Conservation (phyloP, 1,140 invertebrate genomes). For the Drosophila pandora region DNA sequence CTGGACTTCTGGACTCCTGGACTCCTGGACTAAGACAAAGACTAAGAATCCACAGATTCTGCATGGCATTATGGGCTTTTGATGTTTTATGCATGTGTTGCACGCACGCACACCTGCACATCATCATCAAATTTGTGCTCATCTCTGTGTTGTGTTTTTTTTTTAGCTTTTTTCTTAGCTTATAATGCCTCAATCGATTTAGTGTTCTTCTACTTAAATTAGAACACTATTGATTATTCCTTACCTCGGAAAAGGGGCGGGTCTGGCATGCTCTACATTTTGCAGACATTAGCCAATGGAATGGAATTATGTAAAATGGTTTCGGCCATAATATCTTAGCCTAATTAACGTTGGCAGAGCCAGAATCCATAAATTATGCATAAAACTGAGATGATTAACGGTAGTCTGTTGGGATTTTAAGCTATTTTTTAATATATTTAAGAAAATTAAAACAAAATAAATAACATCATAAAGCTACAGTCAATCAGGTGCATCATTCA, state of each 20-base stretch:
- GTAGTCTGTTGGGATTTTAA: no score
- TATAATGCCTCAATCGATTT: constrained; percentile 34
- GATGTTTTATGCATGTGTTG: constrained; percentile 71
- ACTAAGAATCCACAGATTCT: neutral
- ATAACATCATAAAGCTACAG: no score
- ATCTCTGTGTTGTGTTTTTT: neutral
- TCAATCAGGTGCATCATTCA: no score
- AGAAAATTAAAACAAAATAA: no score
- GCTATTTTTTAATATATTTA: no score
- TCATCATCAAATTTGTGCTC: constrained; percentile 13
- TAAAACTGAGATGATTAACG: no score
- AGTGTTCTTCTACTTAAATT: constrained; percentile 16
- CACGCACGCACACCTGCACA: constrained; percentile 65
- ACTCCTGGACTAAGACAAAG: neutral
- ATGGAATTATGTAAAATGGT: constrained; percentile 35
- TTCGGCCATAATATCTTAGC: constrained; percentile 13
- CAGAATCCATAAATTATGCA: neutral
- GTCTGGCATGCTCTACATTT: constrained; percentile 27
- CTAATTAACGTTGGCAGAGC: constrained; percentile 16
- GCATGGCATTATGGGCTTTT: constrained; percentile 52
- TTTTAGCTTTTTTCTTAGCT: constrained; percentile 42
- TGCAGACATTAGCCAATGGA: constrained; percentile 16
- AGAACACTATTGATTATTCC: constrained; percentile 43
- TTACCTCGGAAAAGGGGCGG: constrained; percentile 18
- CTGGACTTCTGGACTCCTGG: constrained; percentile 17